Evolutionary conservation across 2,113 vertebrate species (phyloP).

Genomic region (Pseudolaguvia tuberculata): DNA sequence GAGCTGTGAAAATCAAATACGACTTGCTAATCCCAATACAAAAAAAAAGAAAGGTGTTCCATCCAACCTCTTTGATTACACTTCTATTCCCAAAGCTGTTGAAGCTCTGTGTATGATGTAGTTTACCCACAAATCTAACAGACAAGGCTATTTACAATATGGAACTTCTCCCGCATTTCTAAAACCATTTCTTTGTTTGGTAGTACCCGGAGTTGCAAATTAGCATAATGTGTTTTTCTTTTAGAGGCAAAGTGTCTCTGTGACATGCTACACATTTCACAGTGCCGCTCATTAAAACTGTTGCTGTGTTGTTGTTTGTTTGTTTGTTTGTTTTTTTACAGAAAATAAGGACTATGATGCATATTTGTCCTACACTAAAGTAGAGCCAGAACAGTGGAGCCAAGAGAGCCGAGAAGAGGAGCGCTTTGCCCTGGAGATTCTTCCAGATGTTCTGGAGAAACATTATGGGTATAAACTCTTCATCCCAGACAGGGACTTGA

Average conservation of each 20-base stretch:
- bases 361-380: slow-evolving; percentile 96
- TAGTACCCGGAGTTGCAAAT: not conserved
- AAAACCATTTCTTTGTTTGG: not conserved
- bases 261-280: not conserved
- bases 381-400: slow-evolving; percentile 97
- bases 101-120: not conserved
- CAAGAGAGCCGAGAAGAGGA: slow-evolving; percentile 95
- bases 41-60: not conserved
- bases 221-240: not conserved
- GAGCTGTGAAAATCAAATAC: slow-evolving; percentile 17
- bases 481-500: slow-evolving; percentile 98
- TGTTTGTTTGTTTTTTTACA: too few relatives aligned
- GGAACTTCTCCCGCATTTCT: not conserved
- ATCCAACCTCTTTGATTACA: slow-evolving; percentile 17
- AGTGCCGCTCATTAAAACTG: not conserved
- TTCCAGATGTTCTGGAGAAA: slow-evolving; percentile 97
- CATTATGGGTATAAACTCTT: slow-evolving; percentile 99
- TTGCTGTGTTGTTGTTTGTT: too few relatives aligned
- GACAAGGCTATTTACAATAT: not conserved
- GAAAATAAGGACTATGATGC: slow-evolving; percentile 98
- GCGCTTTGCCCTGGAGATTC: slow-evolving; percentile 94
- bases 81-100: not conserved
- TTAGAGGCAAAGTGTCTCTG: not conserved
- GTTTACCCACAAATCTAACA: not conserved
- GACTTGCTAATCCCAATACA: slow-evolving; percentile 1